phyloP scores from a whole-genome alignment of 2,888 invertebrate species.

The Latrodectus hesperus region DNA sequence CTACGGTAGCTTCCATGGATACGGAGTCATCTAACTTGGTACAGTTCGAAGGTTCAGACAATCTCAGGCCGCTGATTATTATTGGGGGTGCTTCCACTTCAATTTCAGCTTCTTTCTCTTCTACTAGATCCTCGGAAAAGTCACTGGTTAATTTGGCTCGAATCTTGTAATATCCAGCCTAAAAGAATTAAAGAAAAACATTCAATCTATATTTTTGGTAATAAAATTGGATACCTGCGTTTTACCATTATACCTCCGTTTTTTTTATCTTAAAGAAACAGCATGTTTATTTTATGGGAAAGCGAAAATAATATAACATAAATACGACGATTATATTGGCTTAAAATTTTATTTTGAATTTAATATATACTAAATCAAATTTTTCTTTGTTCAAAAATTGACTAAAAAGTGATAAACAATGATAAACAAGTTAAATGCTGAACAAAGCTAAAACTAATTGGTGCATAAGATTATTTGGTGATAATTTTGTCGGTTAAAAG shows the following conservation, averaged over 20 bases:
- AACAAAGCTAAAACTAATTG: no score
- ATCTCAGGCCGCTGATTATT: conserved; percentile 19
- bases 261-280: neutral
- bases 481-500: no score
- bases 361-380: no score
- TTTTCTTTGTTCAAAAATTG: no score
- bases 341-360: no score
- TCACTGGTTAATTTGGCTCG: conserved; percentile 23
- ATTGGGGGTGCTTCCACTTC: neutral
- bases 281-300: no score
- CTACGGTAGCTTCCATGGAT: conserved; percentile 13
- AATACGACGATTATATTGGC: no score
- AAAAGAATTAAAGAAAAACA: neutral
- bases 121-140: neutral
- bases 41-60: conserved; percentile 6
- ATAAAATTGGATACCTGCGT: neutral
- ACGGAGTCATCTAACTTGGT: neutral
- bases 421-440: no score
- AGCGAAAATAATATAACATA: no score
- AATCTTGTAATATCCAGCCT: conserved; percentile 42
- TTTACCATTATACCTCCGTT: neutral
- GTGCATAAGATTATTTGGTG: no score
- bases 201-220: no score
- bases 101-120: conserved; percentile 16
- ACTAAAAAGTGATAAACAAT: no score